phyloP scores from a whole-genome alignment of 2,888 invertebrate species.

The Hoplodrina blanda region DNA sequence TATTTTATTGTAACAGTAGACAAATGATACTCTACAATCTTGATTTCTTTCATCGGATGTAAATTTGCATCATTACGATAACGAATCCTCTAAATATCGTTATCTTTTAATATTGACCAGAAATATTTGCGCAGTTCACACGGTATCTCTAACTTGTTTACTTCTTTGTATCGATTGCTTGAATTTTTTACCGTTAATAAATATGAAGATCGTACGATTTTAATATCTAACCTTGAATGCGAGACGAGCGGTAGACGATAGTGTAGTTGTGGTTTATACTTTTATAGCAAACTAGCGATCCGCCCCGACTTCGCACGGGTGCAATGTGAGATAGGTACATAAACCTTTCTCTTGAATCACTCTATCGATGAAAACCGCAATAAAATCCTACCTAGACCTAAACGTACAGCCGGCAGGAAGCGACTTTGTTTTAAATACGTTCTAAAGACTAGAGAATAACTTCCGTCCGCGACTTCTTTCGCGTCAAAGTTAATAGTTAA shows the following conservation, averaged over 20 bases:
- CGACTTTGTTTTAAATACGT: too few species aligned
- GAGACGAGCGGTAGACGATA: slow-evolving; percentile 48
- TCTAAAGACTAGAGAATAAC: too few species aligned
- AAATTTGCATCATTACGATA: slow-evolving; percentile 40
- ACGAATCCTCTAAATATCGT: slow-evolving; percentile 36
- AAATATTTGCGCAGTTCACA: slow-evolving; percentile 50
- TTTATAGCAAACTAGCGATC: too few species aligned
- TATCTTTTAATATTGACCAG: slow-evolving; percentile 55
- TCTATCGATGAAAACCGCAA: too few species aligned
- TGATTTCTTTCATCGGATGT: slow-evolving; percentile 19
- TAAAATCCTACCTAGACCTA: too few species aligned
- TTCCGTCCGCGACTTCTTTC: too few species aligned
- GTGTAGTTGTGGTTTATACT: slow-evolving; percentile 12
- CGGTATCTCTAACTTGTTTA: slow-evolving; percentile 37
- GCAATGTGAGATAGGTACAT: too few species aligned
- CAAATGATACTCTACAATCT: slow-evolving; percentile 30
- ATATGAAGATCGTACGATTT: slow-evolving; percentile 29
- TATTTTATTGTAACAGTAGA: slow-evolving; percentile 20
- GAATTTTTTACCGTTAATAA: slow-evolving; percentile 45
- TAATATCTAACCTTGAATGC: slow-evolving; percentile 41
- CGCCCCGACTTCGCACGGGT: too few species aligned
- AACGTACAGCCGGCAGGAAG: too few species aligned
- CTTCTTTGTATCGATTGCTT: slow-evolving; percentile 32
- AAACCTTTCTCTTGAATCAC: too few species aligned
- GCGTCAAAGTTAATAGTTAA: too few species aligned